These are phyloP conservation scores for Porites evermanni DNA, from an alignment of 92 coral and sea anemone genomes.

Conservation along the genomic window DNA sequence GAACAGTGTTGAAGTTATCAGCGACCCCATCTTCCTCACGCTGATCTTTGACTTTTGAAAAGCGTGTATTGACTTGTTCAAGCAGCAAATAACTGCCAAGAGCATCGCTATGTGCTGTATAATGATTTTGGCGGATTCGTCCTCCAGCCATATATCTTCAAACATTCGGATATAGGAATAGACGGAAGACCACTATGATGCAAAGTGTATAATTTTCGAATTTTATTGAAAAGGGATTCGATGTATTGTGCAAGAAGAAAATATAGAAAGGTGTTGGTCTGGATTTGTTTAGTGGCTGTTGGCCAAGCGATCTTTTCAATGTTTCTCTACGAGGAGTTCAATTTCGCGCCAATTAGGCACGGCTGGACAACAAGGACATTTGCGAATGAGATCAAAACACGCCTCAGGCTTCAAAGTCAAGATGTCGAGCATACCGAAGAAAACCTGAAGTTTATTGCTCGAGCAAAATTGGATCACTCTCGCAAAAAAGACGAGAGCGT, in stretches of 20 bases:
- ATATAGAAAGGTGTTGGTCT: slow-evolving; percentile 41
- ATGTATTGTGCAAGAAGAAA: slow-evolving; percentile 65
- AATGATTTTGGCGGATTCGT: slow-evolving; percentile 31
- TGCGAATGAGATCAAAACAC: slow-evolving; percentile 12
- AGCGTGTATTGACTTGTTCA: slow-evolving; percentile 27
- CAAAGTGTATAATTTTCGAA: not conserved
- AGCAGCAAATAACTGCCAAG: slow-evolving; percentile 30
- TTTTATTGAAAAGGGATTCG: not conserved
- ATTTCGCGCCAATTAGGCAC: slow-evolving; percentile 49
- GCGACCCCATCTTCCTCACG: slow-evolving; percentile 12
- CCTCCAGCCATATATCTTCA: not conserved
- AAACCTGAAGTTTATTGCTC: slow-evolving; percentile 27
- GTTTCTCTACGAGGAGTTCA: slow-evolving; percentile 41
- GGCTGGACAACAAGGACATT: slow-evolving; percentile 1
- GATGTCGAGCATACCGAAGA: slow-evolving; percentile 16
- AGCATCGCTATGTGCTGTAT: slow-evolving; percentile 23
- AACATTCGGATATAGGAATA: not conserved
- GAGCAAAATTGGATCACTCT: slow-evolving; percentile 29
- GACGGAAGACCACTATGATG: not conserved
- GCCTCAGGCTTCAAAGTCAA: slow-evolving; percentile 34
- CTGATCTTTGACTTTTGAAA: slow-evolving; percentile 49
- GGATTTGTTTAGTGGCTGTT: slow-evolving; percentile 48
- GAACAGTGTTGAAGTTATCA: slow-evolving; percentile 44
- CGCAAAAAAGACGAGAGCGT: not conserved
- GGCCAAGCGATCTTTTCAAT: slow-evolving; percentile 44